Percentiles rank a stretch among this genome's conserved stretches.
Conservation (phyloP, 2,113 vertebrate genomes). For the Laticauda laticaudata region DNA sequence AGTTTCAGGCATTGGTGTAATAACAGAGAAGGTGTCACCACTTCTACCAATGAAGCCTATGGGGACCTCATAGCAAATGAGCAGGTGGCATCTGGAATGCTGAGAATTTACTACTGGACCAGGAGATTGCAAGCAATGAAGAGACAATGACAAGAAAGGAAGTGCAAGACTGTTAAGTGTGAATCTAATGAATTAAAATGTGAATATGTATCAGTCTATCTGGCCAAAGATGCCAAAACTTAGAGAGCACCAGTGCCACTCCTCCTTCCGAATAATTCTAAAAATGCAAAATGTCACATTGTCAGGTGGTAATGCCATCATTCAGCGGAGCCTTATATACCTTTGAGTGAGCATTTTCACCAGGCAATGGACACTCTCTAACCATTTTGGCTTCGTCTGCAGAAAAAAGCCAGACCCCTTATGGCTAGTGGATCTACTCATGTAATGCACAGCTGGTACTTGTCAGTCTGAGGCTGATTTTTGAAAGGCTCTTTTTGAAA, state of each 20-base stretch:
- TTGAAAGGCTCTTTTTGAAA: background rate
- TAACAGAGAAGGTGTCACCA: background rate
- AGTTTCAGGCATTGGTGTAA: background rate
- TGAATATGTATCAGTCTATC: background rate
- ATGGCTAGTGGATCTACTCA: background rate
- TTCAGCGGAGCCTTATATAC: background rate
- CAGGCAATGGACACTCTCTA: background rate
- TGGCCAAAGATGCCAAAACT: background rate
- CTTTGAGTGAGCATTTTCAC: background rate
- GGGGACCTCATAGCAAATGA: background rate
- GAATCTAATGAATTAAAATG: background rate
- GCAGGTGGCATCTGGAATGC: background rate
- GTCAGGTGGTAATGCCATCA: background rate
- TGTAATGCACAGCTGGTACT: background rate
- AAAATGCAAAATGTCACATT: background rate
- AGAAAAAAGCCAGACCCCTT: background rate
- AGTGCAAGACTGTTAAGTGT: background rate
- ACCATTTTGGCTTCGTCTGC: background rate
- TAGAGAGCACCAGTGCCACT: background rate
- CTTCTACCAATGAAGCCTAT: background rate
- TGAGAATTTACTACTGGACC: background rate
- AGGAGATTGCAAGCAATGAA: background rate
- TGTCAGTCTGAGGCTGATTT: background rate
- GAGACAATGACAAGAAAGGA: background rate
- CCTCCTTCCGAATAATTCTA: background rate